Evolutionary conservation across 2,888 invertebrate genomes (phyloP), one percentile per base, ranked within the genome.

Genomic region (Leptopilina drosophilae): DNA sequence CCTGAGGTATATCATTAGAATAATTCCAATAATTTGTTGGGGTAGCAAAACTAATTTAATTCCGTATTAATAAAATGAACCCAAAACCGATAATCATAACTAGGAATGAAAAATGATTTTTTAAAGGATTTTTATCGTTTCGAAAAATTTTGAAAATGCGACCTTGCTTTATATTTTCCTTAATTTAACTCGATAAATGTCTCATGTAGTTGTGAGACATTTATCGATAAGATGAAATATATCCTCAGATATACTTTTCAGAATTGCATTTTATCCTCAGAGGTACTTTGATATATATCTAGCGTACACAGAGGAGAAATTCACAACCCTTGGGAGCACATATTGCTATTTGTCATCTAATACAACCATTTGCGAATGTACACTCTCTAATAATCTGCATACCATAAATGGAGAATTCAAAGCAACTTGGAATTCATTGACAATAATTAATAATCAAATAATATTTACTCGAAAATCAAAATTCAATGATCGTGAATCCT

Each of bases 171-270:
- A 49, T 49, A 49, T 26, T 64, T 64, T 5, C 33, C 33, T 42
- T 9, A 46, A 46, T 66, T 66, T 42, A 46, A 66, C n/a, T 66
- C 66, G n/a, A 66, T 42, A 66, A 66, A 66, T n/a, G 40, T 66
- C 15, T 66, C 12, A 66, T 42, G 42, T 40, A n/a, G 9, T 42
- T 9, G 42, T 42, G 15, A 42, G 66, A 15, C 46, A 66, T 66
- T 66, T 69, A 26, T 26, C 67, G 67, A 20, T 69, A 11, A 42
- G 65, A 26, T 40, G 40, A 65, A 65, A 65, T 40, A 65, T n/a
- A 65, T 65, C 33, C 40, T 40, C 65, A 65, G 65, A 65, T 65
- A 65, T 65, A n/a, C 65, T 65, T 65, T 65, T 42, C 65, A 65
- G 65, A 65, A 65, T 40, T 65, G 40, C 40, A 65, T 65, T 65